Evolutionary conservation across 2,113 vertebrate species (phyloP).

Genomic region (Austrofundulus limnaeus): DNA sequence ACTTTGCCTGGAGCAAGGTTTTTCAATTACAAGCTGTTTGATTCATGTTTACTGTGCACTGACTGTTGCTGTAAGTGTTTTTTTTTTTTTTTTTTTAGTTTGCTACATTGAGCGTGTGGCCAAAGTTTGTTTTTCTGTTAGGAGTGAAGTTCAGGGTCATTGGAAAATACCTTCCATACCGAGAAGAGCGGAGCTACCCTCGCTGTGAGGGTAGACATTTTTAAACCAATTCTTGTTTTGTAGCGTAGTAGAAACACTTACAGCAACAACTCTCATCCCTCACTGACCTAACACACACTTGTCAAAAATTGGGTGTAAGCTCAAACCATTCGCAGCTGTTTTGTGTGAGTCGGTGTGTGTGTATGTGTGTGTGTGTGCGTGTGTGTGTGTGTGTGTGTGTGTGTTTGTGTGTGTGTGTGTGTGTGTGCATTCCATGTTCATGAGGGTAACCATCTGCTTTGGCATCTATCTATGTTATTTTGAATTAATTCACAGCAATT

Average conservation of each 20-base stretch:
- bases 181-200: slow-evolving; percentile 24
- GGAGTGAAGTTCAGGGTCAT: slow-evolving; percentile 16
- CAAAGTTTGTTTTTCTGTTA: slow-evolving; percentile 9
- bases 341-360: not conserved
- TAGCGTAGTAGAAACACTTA: slow-evolving; percentile 31
- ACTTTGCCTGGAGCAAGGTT: not conserved
- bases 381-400: not conserved
- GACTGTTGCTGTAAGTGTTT: not conserved
- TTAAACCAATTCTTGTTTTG: not conserved
- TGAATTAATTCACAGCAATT: slow-evolving; percentile 4
- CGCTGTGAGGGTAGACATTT: slow-evolving; percentile 23
- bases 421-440: slow-evolving; percentile 26
- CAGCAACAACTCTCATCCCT: slow-evolving; percentile 33
- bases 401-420: too few species aligned
- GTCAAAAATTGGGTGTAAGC: slow-evolving; percentile 40
- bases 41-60: not conserved
- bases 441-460: slow-evolving; percentile 46
- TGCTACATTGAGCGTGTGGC: slow-evolving; percentile 5
- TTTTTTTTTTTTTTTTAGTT: too few species aligned
- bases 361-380: too few species aligned
- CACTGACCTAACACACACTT: slow-evolving; percentile 44
- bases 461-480: slow-evolving; percentile 10
- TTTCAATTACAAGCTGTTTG: too few species aligned
- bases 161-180: slow-evolving; percentile 37
- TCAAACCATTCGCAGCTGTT: slow-evolving; percentile 45